Base-by-base conservation (phyloP, 2,888 invertebrate genomes). In the Cataglyphis rosenhaueri region DNA sequence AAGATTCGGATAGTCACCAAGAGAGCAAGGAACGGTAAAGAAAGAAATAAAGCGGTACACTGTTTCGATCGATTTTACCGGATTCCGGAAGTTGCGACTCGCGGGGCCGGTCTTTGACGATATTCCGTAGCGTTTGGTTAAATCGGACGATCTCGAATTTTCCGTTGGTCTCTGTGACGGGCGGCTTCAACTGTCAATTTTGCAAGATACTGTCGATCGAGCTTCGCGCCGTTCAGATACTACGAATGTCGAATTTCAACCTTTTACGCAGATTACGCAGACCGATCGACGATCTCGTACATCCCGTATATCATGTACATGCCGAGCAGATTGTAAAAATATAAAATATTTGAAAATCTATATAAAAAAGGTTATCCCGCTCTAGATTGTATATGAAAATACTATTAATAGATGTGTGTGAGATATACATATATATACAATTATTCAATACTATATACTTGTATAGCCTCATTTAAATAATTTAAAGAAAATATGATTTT, bases 1-100 rank as follows among this genome's bases (percentile, higher is more conserved):
- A 61, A 55, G 79, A 38, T 52, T 68, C 59, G 68, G 18, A 62
- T 73, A 59, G 48, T 48, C 62, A 52, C 62, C 59, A 21, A 25
- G 5, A 35, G 10, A 59, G 52, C 48, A 68, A 62, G 59, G 25
- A 44, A 64, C 32, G 38, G 18, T 15, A 8, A 78, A 61, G 78
- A 85, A 86, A 75, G 84, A 84, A 81, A 83, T 71, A 83, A 68
- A 85, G 52, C 78, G 32, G n/a, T 87, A 84, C 48, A 18, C 82
- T 76, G 62, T 86, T 83, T 81, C 79, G 83, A 86, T 86, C 88
- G 88, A 85, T 86, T 62, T 64, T 25, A 41, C 6, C 38, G 66
- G 12, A 76, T 76, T 52, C 76, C 61, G 15, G 41, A 52, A 62
- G 32, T 62, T 38, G 29, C 21, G 62, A 44, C 41, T 70, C 61